A percentile compares a stretch with the other conserved stretches of the same genome.
Conservation (phyloP, 2,797 vertebrate species). For the Neoniphon sammara region DNA sequence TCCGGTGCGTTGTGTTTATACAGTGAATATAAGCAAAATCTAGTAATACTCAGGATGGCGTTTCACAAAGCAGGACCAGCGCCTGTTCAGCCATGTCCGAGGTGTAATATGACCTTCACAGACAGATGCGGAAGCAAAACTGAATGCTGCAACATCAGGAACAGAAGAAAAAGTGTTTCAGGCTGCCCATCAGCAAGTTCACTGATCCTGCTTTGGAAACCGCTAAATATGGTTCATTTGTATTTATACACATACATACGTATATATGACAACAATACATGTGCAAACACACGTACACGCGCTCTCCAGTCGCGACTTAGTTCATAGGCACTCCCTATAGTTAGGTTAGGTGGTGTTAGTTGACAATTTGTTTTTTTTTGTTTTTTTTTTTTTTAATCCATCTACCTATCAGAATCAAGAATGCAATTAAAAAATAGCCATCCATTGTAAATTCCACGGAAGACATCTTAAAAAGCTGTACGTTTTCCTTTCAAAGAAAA, state of each 20-base stretch:
- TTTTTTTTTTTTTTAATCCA: slow-evolving; percentile 42
- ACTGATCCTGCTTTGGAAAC: slow-evolving; percentile 48
- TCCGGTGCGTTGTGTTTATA: slow-evolving; percentile 66
- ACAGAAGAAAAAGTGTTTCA: background rate
- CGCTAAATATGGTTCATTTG: slow-evolving; percentile 54
- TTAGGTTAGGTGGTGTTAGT: slow-evolving; percentile 80
- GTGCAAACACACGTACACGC: slow-evolving; percentile 41
- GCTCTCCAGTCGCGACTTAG: slow-evolving; percentile 65
- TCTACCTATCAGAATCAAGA: slow-evolving; percentile 66
- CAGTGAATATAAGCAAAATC: slow-evolving; percentile 67
- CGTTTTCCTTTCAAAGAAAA: slow-evolving; percentile 63
- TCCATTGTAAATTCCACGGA: slow-evolving; percentile 75
- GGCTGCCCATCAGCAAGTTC: background rate
- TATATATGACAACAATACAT: slow-evolving; percentile 48
- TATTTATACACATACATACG: slow-evolving; percentile 65
- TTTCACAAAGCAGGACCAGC: slow-evolving; percentile 48
- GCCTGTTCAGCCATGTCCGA: background rate
- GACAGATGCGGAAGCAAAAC: background rate
- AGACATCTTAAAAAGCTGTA: slow-evolving; percentile 80
- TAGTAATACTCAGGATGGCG: slow-evolving; percentile 54
- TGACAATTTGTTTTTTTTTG: slow-evolving; percentile 64
- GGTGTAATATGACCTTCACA: slow-evolving; percentile 10
- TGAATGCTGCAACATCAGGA: background rate
- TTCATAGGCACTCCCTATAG: slow-evolving; percentile 79
- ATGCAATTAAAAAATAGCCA: slow-evolving; percentile 70